A percentile compares a stretch with the other conserved stretches of the same genome.
These are phyloP conservation scores for Patagioenas fasciata DNA, from an alignment of 2,113 vertebrate species.

Conservation along the genomic window DNA sequence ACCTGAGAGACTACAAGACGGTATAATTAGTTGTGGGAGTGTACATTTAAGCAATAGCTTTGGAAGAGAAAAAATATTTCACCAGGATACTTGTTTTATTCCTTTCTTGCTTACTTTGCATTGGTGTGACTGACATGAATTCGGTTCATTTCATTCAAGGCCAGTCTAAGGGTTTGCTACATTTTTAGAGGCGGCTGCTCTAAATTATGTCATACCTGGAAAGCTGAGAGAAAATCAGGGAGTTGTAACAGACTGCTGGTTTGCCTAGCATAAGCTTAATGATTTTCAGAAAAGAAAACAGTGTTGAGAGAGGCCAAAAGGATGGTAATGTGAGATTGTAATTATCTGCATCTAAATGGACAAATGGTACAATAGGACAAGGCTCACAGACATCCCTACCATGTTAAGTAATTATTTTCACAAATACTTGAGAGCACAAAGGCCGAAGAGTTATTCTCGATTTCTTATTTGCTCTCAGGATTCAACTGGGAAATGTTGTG, in stretches of 20 bases:
- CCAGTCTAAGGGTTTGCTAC: background rate
- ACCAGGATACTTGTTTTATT: background rate
- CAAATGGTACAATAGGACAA: background rate
- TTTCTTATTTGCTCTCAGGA: background rate
- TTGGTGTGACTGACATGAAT: background rate
- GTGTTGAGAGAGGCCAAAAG: constrained; percentile 5
- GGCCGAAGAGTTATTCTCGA: background rate
- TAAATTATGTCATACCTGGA: constrained; percentile 49
- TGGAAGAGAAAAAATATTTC: background rate
- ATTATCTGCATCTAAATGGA: background rate
- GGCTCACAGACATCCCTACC: background rate
- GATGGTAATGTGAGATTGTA: background rate
- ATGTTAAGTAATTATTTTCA: background rate
- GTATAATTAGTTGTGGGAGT: background rate
- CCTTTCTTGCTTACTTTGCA: background rate
- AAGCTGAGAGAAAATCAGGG: constrained; percentile 20
- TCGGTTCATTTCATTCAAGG: constrained; percentile 1
- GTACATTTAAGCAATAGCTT: background rate
- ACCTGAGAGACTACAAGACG: background rate
- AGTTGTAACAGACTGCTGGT: background rate
- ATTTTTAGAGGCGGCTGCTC: constrained; percentile 14
- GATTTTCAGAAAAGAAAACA: constrained; percentile 40
- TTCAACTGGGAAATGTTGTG: background rate
- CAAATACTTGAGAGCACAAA: background rate
- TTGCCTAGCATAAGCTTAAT: background rate